These are phyloP conservation scores for Alligator sinensis DNA, from an alignment of 2,113 vertebrate genomes.

Conservation along the genomic window DNA sequence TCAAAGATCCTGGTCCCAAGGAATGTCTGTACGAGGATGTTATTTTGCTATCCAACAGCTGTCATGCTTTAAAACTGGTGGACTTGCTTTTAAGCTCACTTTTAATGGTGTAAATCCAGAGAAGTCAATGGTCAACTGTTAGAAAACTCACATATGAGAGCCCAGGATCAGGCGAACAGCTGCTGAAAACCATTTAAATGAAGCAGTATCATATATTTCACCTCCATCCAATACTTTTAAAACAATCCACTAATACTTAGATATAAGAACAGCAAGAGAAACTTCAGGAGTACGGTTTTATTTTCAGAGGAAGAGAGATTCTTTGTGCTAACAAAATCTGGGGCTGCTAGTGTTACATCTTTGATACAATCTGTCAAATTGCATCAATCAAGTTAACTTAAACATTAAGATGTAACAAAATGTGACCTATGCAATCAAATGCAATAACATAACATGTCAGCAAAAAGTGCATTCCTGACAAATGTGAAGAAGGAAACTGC, in stretches of 20 bases:
- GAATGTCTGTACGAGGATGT: not conserved
- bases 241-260: not conserved
- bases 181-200: not conserved
- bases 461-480: not conserved
- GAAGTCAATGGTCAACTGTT: not conserved
- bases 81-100: not conserved
- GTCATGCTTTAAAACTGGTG: not conserved
- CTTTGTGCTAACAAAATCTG: not conserved
- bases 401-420: slow-evolving; percentile 54
- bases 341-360: not conserved
- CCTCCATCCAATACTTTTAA: not conserved
- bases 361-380: slow-evolving; percentile 44
- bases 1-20: not conserved
- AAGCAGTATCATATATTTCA: not conserved
- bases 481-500: not conserved
- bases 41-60: not conserved
- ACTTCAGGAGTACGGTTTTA: not conserved
- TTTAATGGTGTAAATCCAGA: not conserved
- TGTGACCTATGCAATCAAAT: slow-evolving; percentile 57
- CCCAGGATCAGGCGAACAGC: not conserved
- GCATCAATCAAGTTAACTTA: slow-evolving; percentile 45
- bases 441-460: slow-evolving; percentile 13
- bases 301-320: not conserved
- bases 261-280: not conserved
- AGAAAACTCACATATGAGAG: not conserved